These are phyloP conservation scores for Adelphocoris suturalis DNA, from an alignment of 2,888 invertebrate genomes.

Conservation along the genomic window DNA sequence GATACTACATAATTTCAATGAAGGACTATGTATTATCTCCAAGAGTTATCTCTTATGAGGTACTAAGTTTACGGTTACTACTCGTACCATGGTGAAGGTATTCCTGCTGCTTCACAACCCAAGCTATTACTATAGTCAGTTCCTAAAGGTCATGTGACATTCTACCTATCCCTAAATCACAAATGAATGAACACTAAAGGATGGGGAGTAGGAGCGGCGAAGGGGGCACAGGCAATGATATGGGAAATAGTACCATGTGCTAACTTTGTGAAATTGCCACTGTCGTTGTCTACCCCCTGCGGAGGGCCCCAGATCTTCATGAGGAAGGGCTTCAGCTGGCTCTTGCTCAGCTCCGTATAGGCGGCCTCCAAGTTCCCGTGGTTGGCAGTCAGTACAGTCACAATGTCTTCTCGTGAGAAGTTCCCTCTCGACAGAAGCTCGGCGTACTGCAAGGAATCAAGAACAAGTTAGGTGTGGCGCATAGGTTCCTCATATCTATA, in stretches of 20 bases:
- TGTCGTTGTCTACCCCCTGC: slow-evolving; percentile 85
- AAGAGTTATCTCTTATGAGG: too few relatives aligned
- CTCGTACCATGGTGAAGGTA: too few relatives aligned
- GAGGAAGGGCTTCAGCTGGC: slow-evolving; percentile 88
- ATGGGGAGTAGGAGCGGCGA: neutral
- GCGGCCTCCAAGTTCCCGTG: slow-evolving; percentile 87
- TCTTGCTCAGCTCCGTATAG: slow-evolving; percentile 85
- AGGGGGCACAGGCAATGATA: slow-evolving; percentile 34
- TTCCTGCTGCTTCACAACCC: too few relatives aligned
- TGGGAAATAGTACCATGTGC: slow-evolving; percentile 73
- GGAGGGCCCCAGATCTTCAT: slow-evolving; percentile 91
- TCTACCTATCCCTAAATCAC: too few relatives aligned
- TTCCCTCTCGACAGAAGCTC: slow-evolving; percentile 84
- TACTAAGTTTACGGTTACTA: too few relatives aligned
- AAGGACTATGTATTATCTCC: too few relatives aligned
- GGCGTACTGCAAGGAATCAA: slow-evolving; percentile 79
- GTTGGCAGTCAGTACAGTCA: slow-evolving; percentile 85
- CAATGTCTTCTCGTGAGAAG: slow-evolving; percentile 86
- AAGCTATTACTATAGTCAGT: too few relatives aligned
- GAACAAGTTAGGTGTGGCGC: too few relatives aligned
- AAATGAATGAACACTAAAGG: neutral
- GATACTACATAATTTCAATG: too few relatives aligned
- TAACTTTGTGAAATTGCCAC: slow-evolving; percentile 77
- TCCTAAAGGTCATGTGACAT: too few relatives aligned
- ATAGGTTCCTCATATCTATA: too few relatives aligned